Evolutionary conservation across 2,888 invertebrate species (phyloP).

Genomic region (Aricia artaxerxes): DNA sequence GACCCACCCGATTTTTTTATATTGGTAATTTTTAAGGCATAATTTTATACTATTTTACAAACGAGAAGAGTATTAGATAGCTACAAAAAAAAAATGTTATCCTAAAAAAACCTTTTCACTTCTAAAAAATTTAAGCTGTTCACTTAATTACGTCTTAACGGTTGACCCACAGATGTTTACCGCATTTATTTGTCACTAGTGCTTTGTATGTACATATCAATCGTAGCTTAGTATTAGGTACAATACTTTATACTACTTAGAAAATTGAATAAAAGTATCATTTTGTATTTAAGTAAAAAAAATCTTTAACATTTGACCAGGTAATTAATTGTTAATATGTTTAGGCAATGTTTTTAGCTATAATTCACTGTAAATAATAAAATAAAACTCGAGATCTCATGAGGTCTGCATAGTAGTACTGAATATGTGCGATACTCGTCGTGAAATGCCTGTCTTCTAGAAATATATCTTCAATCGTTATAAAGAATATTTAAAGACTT

Average conservation of each 20-base stretch:
- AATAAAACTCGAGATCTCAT: background rate
- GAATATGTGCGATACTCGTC: background rate
- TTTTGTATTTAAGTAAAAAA: background rate
- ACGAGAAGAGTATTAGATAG: background rate
- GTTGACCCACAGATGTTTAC: background rate
- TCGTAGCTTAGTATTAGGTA: slow-evolving; percentile 27
- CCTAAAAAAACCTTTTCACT: background rate
- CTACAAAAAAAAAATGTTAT: background rate
- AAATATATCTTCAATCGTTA: background rate
- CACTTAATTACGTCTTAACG: background rate
- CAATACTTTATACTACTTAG: background rate
- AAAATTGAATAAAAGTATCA: background rate
- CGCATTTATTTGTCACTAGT: slow-evolving; percentile 29
- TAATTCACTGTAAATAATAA: slow-evolving; percentile 13
- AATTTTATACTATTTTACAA: background rate
- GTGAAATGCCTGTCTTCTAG: background rate
- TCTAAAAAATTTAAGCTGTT: background rate
- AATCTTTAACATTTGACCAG: slow-evolving; percentile 10
- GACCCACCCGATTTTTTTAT: background rate
- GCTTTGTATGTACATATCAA: slow-evolving; percentile 33
- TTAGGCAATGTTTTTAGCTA: background rate
- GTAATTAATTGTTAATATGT: slow-evolving; percentile 22
- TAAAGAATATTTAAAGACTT: background rate
- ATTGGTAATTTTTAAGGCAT: background rate
- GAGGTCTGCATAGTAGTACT: background rate